Base-by-base conservation (phyloP, 2,797 vertebrate genomes). In the Cercopithecus mitis region DNA sequence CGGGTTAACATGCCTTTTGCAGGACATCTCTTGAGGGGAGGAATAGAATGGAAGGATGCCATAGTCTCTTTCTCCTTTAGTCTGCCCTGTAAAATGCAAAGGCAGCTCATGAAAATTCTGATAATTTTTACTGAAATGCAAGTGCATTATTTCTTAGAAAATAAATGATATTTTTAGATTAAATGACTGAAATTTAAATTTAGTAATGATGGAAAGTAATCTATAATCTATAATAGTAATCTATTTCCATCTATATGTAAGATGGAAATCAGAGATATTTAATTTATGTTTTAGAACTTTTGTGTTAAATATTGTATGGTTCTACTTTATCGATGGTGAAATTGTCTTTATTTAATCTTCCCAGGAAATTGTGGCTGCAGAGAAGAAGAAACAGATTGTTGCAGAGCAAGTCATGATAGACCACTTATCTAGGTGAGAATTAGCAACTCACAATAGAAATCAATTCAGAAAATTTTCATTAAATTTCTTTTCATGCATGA, bases 391-490 rank as follows among this genome's bases (percentile, higher is more conserved):
- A 87, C 97, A 98, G 91, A 89, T 72, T 58, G 98, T 99, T 64
- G 97, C 98, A 87, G 99, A 99, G 94, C 99, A 99, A 98, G 98
- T 99, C 95, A 99, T 99, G 99, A 95, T 97, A 93, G 99, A 99
- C 97, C 98, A 99, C 0, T 98, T 99, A 90, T 99, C 97, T 81
- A 98, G 99, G 99, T 99, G 97, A 98, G 95, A 57, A 30, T 43
- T 82, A 9, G 33, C 33, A 75, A 27, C 52, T 25, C 20, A 0
- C 41, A 27, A 7, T 14, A 39, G 36, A 58, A 55, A 64, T 58
- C 17, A 20, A 33, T 45, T 39, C 14, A 17, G 27, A 90, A 95
- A 45, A 17, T 82, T 57, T 73, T 67, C 27, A 3, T 77, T 73
- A 47, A 17, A 1, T 90, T 47, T 77, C 14, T 93, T 92, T 80